phyloP scores from a whole-genome alignment of 2,888 invertebrate genomes.

The Mongoloraphidia duomilia region DNA sequence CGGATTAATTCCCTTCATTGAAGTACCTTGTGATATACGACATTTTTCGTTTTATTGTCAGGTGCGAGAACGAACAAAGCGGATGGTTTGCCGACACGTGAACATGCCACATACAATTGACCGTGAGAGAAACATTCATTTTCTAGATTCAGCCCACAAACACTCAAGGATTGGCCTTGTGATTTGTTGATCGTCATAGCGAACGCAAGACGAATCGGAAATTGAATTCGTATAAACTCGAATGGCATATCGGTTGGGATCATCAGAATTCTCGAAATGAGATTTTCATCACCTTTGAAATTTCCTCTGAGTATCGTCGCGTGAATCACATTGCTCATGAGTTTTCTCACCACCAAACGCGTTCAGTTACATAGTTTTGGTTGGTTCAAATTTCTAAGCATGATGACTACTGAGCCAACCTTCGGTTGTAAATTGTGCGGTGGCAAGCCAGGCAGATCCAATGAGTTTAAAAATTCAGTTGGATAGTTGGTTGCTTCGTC shows the following conservation, averaged over 20 bases:
- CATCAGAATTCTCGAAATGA: slow-evolving; percentile 19
- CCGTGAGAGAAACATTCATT: slow-evolving; percentile 22
- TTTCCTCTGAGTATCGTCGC: slow-evolving; percentile 7
- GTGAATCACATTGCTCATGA: slow-evolving; percentile 9
- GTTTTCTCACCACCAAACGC: slow-evolving; percentile 10
- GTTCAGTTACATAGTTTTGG: slow-evolving; percentile 19
- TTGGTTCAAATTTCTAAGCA: slow-evolving; percentile 22
- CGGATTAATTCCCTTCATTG: not conserved
- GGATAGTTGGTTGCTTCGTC: slow-evolving; percentile 19
- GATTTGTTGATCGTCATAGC: slow-evolving; percentile 23
- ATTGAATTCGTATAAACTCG: slow-evolving; percentile 17
- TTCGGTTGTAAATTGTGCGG: slow-evolving; percentile 19
- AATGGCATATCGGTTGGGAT: slow-evolving; percentile 17
- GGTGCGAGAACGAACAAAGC: slow-evolving; percentile 9
- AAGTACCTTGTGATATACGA: slow-evolving; percentile 10
- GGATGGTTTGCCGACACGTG: slow-evolving; percentile 10
- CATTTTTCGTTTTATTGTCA: slow-evolving; percentile 10
- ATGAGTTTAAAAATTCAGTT: slow-evolving; percentile 21
- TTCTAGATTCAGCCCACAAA: slow-evolving; percentile 21
- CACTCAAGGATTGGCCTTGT: slow-evolving; percentile 22
- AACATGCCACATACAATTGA: slow-evolving; percentile 22
- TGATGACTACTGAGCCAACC: slow-evolving; percentile 19
- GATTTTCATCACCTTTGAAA: slow-evolving; percentile 9
- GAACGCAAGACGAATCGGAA: slow-evolving; percentile 18
- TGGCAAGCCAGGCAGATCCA: slow-evolving; percentile 16